Base-by-base conservation (phyloP, 2,888 invertebrate genomes). In the Coenonympha glycerion region DNA sequence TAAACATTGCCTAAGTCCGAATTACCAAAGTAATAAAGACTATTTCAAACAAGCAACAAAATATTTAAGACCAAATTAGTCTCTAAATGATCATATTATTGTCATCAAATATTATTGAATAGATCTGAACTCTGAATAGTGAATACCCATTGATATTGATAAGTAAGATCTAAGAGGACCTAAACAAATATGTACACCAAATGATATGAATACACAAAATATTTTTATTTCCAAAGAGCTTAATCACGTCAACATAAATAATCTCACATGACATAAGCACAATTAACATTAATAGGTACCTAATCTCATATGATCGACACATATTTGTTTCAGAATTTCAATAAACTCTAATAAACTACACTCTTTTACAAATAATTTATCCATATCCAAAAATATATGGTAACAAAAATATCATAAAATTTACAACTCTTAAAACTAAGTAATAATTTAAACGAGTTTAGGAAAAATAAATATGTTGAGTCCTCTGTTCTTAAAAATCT, bases 221-320 rank as follows among this genome's bases (percentile, higher is more conserved):
- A 30, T 36, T 44, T 45, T 50, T 15, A 58, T 40, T 30, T 50
- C 40, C 68, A 69, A 47, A 52, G 31, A 22, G 30, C 28, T 45
- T 49, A 34, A 45, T 30, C 36, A 51, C 45, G 6, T 47, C 28
- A 36, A 54, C 24, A 37, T 37, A 11, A 36, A 16, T 28, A 49
- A 44, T 42, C 37, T 55, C 47, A 49, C 42, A 15, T 49, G 16
- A 42, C 47, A 48, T 33, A 48, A 51, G 36, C 48, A 46, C 41
- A 6, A n/a, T 45, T 36, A 33, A 53, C 21, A 34, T 36, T 9
- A 33, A 19, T 24, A 48, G n/a, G n/a, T n/a, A n/a, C n/a, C n/a
- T n/a, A n/a, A 41, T 41, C 34, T 54, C 45, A n/a, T n/a, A n/a
- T n/a, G n/a, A n/a, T n/a, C n/a, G 11, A 55, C 11, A 49, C 21